Evolutionary conservation across 2,113 vertebrate genomes (phyloP).

Genomic region (Gallinago paraguaiae): DNA sequence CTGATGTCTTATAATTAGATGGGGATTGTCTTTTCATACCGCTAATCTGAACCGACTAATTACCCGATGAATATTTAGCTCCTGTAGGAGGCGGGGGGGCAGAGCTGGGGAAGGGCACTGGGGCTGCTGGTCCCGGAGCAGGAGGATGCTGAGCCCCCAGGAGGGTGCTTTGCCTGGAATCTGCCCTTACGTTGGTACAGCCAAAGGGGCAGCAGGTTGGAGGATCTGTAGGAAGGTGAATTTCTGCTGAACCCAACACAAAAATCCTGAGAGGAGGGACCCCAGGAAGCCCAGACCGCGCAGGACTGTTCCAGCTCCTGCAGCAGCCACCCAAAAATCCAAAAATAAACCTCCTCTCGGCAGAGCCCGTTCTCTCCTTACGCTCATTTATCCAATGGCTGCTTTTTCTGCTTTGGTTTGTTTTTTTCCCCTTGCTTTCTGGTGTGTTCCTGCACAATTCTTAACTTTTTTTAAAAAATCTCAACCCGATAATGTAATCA

Average conservation of each 20-base stretch:
- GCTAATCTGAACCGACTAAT: slow-evolving; percentile 59
- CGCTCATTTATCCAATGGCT: background rate
- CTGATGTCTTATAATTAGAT: slow-evolving; percentile 46
- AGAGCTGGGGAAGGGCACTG: background rate
- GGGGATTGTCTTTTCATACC: slow-evolving; percentile 54
- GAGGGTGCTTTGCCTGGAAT: background rate
- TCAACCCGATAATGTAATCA: slow-evolving; percentile 54
- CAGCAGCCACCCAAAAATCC: background rate
- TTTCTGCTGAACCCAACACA: no score
- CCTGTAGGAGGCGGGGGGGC: background rate
- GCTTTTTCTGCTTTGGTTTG: background rate
- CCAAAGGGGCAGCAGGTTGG: rapidly evolving
- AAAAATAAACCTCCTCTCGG: background rate
- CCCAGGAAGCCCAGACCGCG: background rate
- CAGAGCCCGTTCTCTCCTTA: background rate
- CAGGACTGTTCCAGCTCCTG: background rate
- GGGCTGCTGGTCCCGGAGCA: background rate
- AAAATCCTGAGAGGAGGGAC: background rate
- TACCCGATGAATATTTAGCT: slow-evolving; percentile 56
- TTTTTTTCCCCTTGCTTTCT: background rate
- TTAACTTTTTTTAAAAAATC: background rate
- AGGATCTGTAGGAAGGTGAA: background rate
- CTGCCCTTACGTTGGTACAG: rapidly evolving
- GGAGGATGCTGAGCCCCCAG: background rate
- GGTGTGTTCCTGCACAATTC: background rate